Evolutionary conservation across 2,888 invertebrate genomes (phyloP).

Genomic region (Oxycera nigricornis): DNA sequence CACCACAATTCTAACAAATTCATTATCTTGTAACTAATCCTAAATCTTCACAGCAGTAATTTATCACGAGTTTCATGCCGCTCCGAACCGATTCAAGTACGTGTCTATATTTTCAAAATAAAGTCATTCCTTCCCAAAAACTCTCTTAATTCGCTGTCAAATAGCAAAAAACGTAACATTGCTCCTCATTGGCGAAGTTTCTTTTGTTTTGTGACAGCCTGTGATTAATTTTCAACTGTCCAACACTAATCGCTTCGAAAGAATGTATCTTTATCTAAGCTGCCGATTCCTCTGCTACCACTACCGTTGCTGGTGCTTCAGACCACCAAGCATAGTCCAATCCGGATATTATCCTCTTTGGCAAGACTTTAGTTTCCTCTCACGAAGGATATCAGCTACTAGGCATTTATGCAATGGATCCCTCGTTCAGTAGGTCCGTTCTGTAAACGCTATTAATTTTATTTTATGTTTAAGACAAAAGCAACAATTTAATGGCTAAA

Average conservation of each 20-base stretch:
- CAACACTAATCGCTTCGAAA: conserved; percentile 33
- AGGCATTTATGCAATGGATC: not conserved
- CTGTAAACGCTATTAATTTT: conserved; percentile 26
- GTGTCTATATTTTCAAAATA: conserved; percentile 15
- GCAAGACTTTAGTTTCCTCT: not conserved
- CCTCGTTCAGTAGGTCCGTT: not conserved
- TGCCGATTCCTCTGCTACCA: too few species aligned
- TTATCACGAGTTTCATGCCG: conserved; percentile 22
- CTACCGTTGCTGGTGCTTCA: too few species aligned
- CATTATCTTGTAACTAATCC: not conserved
- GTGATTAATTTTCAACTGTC: conserved; percentile 38
- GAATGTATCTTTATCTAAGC: conserved; percentile 18
- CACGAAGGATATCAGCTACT: conserved; percentile 20
- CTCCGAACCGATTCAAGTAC: not conserved
- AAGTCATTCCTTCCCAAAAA: conserved; percentile 27
- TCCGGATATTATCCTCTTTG: conserved; percentile 6
- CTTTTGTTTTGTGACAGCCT: conserved; percentile 16
- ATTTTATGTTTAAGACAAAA: conserved; percentile 34
- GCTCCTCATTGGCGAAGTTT: not conserved
- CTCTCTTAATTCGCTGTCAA: conserved; percentile 24
- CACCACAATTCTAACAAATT: too few species aligned
- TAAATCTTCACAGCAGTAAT: not conserved
- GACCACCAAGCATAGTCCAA: not conserved
- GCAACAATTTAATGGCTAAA: conserved; percentile 33
- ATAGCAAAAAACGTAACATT: not conserved